Base-by-base conservation (phyloP, 2,113 vertebrate species). In the Macquaria ambigua region DNA sequence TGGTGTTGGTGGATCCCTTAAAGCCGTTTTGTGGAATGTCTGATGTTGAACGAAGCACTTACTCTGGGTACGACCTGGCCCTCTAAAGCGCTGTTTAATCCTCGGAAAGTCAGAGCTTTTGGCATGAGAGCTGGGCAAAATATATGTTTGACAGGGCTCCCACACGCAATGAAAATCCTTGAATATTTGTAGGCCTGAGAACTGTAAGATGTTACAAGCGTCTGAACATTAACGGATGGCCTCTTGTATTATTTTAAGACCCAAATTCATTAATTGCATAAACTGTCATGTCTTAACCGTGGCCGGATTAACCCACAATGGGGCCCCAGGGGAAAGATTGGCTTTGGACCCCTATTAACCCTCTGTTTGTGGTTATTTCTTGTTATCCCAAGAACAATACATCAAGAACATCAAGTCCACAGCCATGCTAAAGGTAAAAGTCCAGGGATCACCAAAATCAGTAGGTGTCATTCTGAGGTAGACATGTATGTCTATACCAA, bases 1-100 rank as follows among this genome's bases (percentile, higher is more conserved):
- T 48, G 76, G 72, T 20, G 81, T 92, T 84, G 73, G 67, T 72
- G 64, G 87, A 79, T 87, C 67, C 70, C 77, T 87, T 72, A 81
- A 86, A 90, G 83, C 83, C 1, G 28, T 85, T 64, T 80, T 59
- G 37, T 79, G 85, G 87, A 92, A 91, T 90, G 85, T 77, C 50
- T 73, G 53, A 59, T 28, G 59, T 58, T 84, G 75, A 84, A 59
- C 0, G 41, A 62, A 78, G 39, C 62, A 50, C 68, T 81, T 23
- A 81, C 64, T 87, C 70, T 56, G 70, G 74, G 66, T 83, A 74
- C 21, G 56, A 81, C 83, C 82, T 59, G 83, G 70, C 21, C 82
- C 62, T 80, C 39, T 48, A 48, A 85, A 83, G 83, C 43, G 16
- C 64, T 3, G 39, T 53, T 56, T 87, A 92, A 91, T 91, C 80